Conservation (phyloP, 2,113 vertebrate genomes). For the Sebastes schlegelii region DNA sequence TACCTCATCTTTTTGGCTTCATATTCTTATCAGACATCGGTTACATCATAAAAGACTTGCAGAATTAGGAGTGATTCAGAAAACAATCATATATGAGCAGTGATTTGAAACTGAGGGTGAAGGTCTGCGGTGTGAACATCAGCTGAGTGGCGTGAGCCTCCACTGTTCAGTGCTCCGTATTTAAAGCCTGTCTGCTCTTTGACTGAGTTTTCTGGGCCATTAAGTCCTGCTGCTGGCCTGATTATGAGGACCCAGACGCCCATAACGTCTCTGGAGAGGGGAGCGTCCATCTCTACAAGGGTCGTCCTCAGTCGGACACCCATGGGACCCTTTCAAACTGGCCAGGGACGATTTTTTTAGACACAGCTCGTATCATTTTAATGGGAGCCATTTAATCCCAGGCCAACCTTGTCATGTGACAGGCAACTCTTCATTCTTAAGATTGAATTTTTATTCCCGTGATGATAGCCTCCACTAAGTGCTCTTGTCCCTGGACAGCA, state of each 20-base stretch:
- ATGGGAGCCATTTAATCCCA: slow-evolving; percentile 69
- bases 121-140: slow-evolving; percentile 62
- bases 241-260: slow-evolving; percentile 76
- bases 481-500: slow-evolving; percentile 37
- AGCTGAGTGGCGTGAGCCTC: slow-evolving; percentile 58
- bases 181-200: slow-evolving; percentile 75
- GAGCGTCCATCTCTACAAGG: slow-evolving; percentile 53
- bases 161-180: slow-evolving; percentile 56
- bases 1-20: background rate
- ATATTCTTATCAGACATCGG: no score
- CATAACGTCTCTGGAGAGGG: slow-evolving; percentile 50
- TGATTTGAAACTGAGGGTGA: slow-evolving; percentile 49
- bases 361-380: slow-evolving; percentile 79
- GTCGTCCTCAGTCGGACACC: slow-evolving; percentile 64
- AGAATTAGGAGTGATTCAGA: background rate
- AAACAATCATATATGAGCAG: background rate
- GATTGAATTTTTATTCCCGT: slow-evolving; percentile 56
- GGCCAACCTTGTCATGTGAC: slow-evolving; percentile 77
- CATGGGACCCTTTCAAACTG: slow-evolving; percentile 50
- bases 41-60: background rate
- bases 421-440: slow-evolving; percentile 65
- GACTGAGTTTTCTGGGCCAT: slow-evolving; percentile 84
- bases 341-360: slow-evolving; percentile 55
- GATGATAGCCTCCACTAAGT: slow-evolving; percentile 49
- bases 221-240: slow-evolving; percentile 78